A percentile compares a stretch with the other conserved stretches of the same genome.
phyloP scores from a whole-genome alignment of 2,797 vertebrate species.

The Arnoldichthys spilopterus region DNA sequence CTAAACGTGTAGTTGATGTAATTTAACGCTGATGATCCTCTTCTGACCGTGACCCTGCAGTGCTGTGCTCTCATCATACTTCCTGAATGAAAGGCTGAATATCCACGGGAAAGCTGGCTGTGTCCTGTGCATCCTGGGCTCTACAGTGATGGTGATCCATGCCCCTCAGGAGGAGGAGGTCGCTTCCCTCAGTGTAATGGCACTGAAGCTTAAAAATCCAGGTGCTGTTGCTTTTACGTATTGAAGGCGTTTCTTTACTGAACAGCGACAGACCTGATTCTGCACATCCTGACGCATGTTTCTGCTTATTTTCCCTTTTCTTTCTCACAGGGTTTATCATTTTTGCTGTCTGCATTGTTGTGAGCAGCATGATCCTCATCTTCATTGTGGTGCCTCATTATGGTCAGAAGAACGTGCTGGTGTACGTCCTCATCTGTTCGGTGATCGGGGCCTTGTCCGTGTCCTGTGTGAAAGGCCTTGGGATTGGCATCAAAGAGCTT shows the following conservation, averaged over 20 bases:
- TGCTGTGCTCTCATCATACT: slow-evolving; percentile 85
- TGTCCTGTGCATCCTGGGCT: slow-evolving; percentile 84
- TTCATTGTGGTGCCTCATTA: slow-evolving; percentile 82
- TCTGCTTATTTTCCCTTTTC: slow-evolving; percentile 6
- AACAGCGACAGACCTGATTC: neutral
- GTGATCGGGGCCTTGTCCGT: slow-evolving; percentile 86
- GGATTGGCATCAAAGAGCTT: slow-evolving; percentile 84
- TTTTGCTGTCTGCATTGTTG: slow-evolving; percentile 82
- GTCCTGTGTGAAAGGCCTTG: slow-evolving; percentile 87
- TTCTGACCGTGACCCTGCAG: slow-evolving; percentile 61
- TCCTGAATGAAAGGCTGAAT: slow-evolving; percentile 85
- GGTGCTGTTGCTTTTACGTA: slow-evolving; percentile 65
- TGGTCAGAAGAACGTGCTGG: slow-evolving; percentile 84
- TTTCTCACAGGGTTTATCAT: slow-evolving; percentile 82
- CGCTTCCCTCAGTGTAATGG: slow-evolving; percentile 83
- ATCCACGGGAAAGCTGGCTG: slow-evolving; percentile 86
- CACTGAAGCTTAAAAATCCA: slow-evolving; percentile 85
- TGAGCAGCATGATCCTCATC: slow-evolving; percentile 83
- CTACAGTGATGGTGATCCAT: slow-evolving; percentile 88
- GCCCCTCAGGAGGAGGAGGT: slow-evolving; percentile 86
- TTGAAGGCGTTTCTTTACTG: neutral
- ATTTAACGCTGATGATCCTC: neutral
- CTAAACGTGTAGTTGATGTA: neutral
- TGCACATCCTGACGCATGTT: neutral
- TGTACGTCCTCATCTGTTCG: slow-evolving; percentile 88